Conservation (phyloP, 2,113 vertebrate species). For the Gallinago jamesoni region DNA sequence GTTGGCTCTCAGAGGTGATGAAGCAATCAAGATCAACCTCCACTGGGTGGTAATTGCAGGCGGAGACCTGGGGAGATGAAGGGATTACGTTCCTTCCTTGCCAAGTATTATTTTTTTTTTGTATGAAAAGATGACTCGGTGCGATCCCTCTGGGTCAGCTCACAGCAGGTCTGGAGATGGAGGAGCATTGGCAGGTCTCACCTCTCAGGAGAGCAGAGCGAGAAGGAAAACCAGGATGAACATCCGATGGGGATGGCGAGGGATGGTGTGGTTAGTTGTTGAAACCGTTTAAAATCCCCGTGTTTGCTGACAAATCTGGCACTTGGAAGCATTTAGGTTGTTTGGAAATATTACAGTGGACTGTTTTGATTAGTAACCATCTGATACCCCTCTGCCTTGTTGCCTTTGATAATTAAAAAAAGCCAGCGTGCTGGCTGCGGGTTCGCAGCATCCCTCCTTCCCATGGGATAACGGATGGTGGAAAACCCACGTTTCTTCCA, state of each 20-base stretch:
- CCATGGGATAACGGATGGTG: background rate
- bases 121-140: background rate
- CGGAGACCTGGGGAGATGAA: background rate
- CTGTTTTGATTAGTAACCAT: background rate
- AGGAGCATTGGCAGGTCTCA: background rate
- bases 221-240: background rate
- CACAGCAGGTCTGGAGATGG: background rate
- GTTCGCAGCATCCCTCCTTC: background rate
- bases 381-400: background rate
- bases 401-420: background rate
- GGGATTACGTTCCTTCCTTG: background rate
- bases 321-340: background rate
- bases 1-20: background rate
- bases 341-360: background rate
- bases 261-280: background rate
- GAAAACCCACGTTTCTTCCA: background rate
- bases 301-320: background rate
- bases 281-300: background rate
- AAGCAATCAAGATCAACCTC: background rate
- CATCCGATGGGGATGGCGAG: background rate
- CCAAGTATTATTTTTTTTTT: background rate
- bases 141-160: rapidly evolving
- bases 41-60: background rate
- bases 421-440: rapidly evolving
- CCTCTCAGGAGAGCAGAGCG: background rate